A percentile compares a stretch with the other conserved stretches of the same genome.
phyloP scores from a whole-genome alignment of 2,797 vertebrate species.

The Sebastes taczanowskii region DNA sequence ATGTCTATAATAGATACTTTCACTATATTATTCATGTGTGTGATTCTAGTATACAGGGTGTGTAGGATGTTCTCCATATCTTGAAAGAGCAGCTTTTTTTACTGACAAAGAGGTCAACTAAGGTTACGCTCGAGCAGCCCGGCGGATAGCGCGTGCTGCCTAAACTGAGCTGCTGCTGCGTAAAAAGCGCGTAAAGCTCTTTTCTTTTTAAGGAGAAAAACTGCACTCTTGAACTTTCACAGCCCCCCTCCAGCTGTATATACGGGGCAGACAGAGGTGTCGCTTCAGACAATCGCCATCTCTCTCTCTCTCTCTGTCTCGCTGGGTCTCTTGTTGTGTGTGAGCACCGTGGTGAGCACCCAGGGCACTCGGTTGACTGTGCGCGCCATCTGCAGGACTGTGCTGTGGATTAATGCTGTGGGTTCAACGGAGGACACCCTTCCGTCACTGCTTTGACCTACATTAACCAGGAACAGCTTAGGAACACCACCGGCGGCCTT shows the following conservation, averaged over 20 bases:
- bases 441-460: slow-evolving; percentile 82
- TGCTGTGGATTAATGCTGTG: slow-evolving; percentile 57
- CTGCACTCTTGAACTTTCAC: slow-evolving; percentile 56
- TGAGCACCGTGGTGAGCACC: slow-evolving; percentile 48
- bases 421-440: slow-evolving; percentile 82
- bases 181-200: background rate
- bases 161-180: slow-evolving; percentile 8
- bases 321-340: slow-evolving; percentile 12
- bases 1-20: slow-evolving; percentile 49
- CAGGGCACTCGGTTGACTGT: slow-evolving; percentile 53
- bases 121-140: slow-evolving; percentile 51
- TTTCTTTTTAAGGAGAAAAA: background rate
- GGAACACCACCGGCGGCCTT: slow-evolving; percentile 54
- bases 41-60: background rate
- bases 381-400: slow-evolving; percentile 79
- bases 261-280: slow-evolving; percentile 36
- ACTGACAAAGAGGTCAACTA: slow-evolving; percentile 68
- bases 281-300: slow-evolving; percentile 68
- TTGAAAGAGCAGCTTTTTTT: slow-evolving; percentile 32
- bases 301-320: slow-evolving; percentile 3
- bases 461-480: slow-evolving; percentile 69
- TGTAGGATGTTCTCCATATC: slow-evolving; percentile 6
- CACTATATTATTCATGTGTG: slow-evolving; percentile 48
- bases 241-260: slow-evolving; percentile 26
- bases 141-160: background rate